Base-by-base conservation (phyloP, 2,888 invertebrate genomes). In the Cerastoderma edule region DNA sequence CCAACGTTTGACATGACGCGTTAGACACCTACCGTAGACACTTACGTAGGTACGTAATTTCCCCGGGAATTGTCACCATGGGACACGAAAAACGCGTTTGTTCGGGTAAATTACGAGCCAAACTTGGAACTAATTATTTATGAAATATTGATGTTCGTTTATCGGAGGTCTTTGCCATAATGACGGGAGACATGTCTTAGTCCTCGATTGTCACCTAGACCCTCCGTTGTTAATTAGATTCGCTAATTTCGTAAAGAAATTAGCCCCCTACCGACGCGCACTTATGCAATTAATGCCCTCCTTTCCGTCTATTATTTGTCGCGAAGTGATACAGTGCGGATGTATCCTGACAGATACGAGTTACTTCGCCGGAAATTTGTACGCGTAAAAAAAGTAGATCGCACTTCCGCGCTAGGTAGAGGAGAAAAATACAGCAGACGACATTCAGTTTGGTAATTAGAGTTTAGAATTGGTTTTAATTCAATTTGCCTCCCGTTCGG, bases 101-200 rank as follows among this genome's bases (percentile, higher is more conserved):
- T 46, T 70, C 63, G 71, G 71, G 67, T 73, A 63, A 78, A 74
- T 74, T 78, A 78, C 30, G 71, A 64, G n/a, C 71, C 65, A 33
- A 65, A 39, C 22, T 48, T 44, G 65, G 48, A 74, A 77, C 76
- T 72, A 82, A 82, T 82, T 82, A 72, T 64, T 32, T 72, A 82
- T 82, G 82, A 79, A 82, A 82, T 67, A 79, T 82, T 82, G 65
- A 82, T 82, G 72, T 60, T 44, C 70, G 39, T 72, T 67, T 72
- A 60, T 72, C 77, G 68, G 53, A 46, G 67, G 77, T 75, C 50
- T 67, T 63, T 71, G 65, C 57, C 54, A 67, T 71, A 72, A 78
- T 78, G 53, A 60, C 66, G 46, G 39, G 30, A 27, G 78, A 78
- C 82, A 77, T 44, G 70, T 70, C 67, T 57, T 70, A 77, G 66